Evolutionary conservation across 2,888 invertebrate genomes (phyloP), one percentile per base, ranked within the genome.

Genomic region (Apotomis turbidana): DNA sequence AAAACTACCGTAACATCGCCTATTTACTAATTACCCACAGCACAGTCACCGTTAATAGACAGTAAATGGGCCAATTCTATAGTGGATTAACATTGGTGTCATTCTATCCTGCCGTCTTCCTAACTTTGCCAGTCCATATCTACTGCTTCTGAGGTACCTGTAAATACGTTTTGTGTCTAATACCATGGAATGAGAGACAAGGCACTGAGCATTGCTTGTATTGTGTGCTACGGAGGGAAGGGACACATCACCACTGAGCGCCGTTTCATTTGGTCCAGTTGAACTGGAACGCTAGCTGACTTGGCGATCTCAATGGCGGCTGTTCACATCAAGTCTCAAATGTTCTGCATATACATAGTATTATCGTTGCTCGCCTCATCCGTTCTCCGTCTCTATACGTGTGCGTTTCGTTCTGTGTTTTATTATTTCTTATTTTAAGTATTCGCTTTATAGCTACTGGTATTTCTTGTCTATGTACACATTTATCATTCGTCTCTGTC

Each of bases 71-170:
- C 44, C 57, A 51, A 46, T 15, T 54, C n/a, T 27, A 55, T 38
- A 54, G 61, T 71, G 44, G 27, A 62, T 71, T 71, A 71, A 71
- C 61, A 61, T 57, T 52, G 67, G 71, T 71, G 71, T 57, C 71
- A 68, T 71, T 71, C 54, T 71, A 44, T 62, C 68, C 44, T 68
- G 68, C 60, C 41, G 62, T 62, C 57, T 71, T 57, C 51, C 62
- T 71, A 71, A 71, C 61, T 57, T 52, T 68, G 57, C 58, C 71
- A 55, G 61, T 68, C 68, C 41, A 62, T 71, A 49, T 68, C 57
- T 57, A 51, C 57, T 57, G 71, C 63, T 67, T 68, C 66, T 55
- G 15, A n/a, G 51, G 54, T 67, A 27, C 51, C 58, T 63, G 54
- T 59, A 63, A 52, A 38, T 54, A 46, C 58, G 13, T 63, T 49